A percentile compares a stretch with the other conserved stretches of the same genome.
Conservation (phyloP, 1,140 invertebrate genomes). For the Hormaphis cornu region DNA sequence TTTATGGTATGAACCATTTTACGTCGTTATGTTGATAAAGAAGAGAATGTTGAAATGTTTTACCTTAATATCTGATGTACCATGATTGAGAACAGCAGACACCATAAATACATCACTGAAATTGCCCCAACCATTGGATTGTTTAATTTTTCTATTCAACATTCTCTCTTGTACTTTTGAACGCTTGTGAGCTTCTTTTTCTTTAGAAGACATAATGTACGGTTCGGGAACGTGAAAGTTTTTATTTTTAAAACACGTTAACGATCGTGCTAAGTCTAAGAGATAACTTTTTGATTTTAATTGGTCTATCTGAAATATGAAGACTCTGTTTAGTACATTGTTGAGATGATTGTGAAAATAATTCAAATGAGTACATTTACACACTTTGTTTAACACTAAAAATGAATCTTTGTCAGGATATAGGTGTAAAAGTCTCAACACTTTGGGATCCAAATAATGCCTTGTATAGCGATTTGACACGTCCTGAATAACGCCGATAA, state of each 20-base stretch:
- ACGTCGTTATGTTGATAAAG: too few species aligned
- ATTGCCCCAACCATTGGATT: conserved; percentile 53
- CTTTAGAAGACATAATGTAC: background rate
- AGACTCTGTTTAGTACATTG: background rate
- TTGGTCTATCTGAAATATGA: conserved; percentile 58
- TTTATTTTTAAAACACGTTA: conserved; percentile 52
- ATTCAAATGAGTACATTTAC: conserved; percentile 27
- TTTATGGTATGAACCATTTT: too few species aligned
- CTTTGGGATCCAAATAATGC: conserved; percentile 55
- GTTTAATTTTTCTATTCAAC: conserved; percentile 33
- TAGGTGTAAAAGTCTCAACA: conserved; percentile 57
- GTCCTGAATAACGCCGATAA: conserved; percentile 80
- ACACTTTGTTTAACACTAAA: conserved; percentile 80
- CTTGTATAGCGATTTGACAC: conserved; percentile 59
- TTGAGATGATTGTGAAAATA: conserved; percentile 17
- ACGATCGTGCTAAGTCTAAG: conserved; percentile 54
- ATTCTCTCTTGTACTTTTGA: conserved; percentile 30
- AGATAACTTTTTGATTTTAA: conserved; percentile 66
- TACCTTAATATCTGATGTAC: conserved; percentile 65
- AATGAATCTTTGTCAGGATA: conserved; percentile 59
- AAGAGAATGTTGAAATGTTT: conserved; percentile 36
- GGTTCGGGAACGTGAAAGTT: background rate
- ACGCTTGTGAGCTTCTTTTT: background rate
- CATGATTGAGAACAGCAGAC: conserved; percentile 68
- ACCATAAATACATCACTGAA: conserved; percentile 83